phyloP scores from a whole-genome alignment of 2,888 invertebrate genomes.

The Lutraria lutraria region DNA sequence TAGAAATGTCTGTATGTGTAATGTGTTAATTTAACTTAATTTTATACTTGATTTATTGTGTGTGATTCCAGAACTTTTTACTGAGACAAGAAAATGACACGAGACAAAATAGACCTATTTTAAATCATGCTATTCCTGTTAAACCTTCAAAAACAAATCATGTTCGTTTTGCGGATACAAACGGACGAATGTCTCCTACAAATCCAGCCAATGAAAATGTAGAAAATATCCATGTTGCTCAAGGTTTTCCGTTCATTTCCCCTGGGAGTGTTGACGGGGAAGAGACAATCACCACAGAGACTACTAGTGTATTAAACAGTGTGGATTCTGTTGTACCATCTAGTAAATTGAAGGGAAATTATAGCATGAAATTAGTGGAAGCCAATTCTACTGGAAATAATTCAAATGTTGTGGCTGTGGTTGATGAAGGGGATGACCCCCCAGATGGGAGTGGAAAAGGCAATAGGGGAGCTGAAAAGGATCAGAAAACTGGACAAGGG shows the following conservation, averaged over 20 bases:
- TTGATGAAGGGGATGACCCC: constrained; percentile 62
- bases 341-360: constrained; percentile 35
- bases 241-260: constrained; percentile 60
- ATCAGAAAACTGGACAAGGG: constrained; percentile 42
- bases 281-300: constrained; percentile 37
- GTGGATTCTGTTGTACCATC: constrained; percentile 39
- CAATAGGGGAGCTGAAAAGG: constrained; percentile 32
- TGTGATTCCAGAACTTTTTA: constrained; percentile 10
- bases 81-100: neutral
- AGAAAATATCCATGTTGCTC: constrained; percentile 50
- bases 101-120: constrained; percentile 15
- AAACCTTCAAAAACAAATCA: constrained; percentile 47
- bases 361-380: constrained; percentile 31
- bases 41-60: neutral
- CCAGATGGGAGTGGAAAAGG: constrained; percentile 54
- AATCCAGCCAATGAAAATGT: neutral
- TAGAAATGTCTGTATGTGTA: too few species aligned
- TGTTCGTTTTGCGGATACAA: constrained; percentile 60
- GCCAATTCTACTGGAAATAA: constrained; percentile 51
- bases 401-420: constrained; percentile 44
- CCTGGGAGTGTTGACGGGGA: constrained; percentile 34
- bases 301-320: constrained; percentile 41
- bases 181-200: neutral
- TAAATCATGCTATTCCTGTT: constrained; percentile 36
- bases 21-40: too few species aligned